phyloP scores from a whole-genome alignment of 2,113 vertebrate species.

The Oceanites oceanicus region DNA sequence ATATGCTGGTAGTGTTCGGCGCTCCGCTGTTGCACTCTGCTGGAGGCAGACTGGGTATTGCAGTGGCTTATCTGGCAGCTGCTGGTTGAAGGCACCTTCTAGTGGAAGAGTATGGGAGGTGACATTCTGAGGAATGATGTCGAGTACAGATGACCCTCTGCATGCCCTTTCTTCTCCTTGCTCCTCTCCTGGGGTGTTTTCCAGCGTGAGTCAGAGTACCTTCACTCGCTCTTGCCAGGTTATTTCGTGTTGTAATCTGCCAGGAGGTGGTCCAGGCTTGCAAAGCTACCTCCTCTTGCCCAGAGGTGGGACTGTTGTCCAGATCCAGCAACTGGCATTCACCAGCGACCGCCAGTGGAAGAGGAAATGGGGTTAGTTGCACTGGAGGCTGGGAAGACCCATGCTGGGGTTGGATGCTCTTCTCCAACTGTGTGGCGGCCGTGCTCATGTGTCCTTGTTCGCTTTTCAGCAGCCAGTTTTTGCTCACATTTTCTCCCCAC shows the following conservation, averaged over 20 bases:
- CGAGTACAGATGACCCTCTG: neutral
- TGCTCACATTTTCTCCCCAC: neutral
- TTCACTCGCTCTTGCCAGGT: neutral
- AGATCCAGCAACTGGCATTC: neutral
- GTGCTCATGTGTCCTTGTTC: neutral
- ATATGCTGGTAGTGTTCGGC: neutral
- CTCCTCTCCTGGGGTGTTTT: neutral
- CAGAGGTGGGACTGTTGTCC: neutral
- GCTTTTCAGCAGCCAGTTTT: neutral
- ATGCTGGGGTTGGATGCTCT: neutral
- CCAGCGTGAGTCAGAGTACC: neutral
- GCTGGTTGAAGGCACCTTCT: neutral
- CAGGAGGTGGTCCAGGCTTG: neutral
- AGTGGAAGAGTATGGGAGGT: neutral
- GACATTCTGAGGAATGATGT: neutral
- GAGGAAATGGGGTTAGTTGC: neutral
- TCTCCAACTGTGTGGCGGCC: neutral
- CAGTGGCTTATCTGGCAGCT: neutral
- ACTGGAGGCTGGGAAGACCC: neutral
- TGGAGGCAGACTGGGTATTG: neutral
- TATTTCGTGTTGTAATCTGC: accelerated
- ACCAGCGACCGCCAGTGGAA: neutral
- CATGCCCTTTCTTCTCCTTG: neutral
- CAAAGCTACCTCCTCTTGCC: neutral
- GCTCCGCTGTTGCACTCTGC: neutral